These are phyloP conservation scores for Carpatolechia fugitivella DNA, from an alignment of 2,888 invertebrate species.

Conservation along the genomic window DNA sequence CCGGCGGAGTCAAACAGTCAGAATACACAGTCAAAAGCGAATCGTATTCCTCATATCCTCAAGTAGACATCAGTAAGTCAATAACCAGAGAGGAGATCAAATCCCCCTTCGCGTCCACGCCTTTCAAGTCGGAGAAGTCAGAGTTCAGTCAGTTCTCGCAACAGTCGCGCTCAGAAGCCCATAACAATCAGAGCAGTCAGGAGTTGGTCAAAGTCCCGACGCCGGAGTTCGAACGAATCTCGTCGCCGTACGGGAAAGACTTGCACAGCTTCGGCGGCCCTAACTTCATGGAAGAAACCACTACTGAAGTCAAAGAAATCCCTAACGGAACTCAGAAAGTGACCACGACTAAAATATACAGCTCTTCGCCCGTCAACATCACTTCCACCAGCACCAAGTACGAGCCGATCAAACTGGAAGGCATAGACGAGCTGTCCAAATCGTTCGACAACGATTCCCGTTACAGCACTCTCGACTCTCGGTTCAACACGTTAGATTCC, in stretches of 20 bases:
- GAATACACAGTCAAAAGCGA: conserved; percentile 65
- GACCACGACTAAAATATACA: conserved; percentile 78
- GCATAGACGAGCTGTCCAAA: conserved; percentile 74
- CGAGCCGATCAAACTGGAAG: conserved; percentile 69
- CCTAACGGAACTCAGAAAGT: conserved; percentile 79
- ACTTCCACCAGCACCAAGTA: conserved; percentile 72
- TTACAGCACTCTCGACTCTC: conserved; percentile 69
- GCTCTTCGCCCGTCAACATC: conserved; percentile 76
- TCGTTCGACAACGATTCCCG: conserved; percentile 74
- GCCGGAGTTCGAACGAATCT: conserved; percentile 63
- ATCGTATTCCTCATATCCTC: conserved; percentile 64
- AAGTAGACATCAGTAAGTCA: conserved; percentile 56
- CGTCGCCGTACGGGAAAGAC: conserved; percentile 68
- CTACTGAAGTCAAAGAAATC: conserved; percentile 74
- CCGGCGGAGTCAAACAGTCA: conserved; percentile 65
- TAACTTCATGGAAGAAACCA: conserved; percentile 71
- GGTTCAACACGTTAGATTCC: conserved; percentile 67
- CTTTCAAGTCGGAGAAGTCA: conserved; percentile 51
- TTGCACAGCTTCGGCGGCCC: conserved; percentile 63
- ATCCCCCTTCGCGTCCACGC: conserved; percentile 67
- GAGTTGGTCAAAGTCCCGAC: conserved; percentile 64
- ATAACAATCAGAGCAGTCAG: conserved; percentile 39
- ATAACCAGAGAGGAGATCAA: conserved; percentile 59
- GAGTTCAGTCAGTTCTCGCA: conserved; percentile 32
- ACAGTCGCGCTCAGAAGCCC: conserved; percentile 20